Evolutionary conservation across 2,113 vertebrate genomes (phyloP).

Genomic region (Tyrannus savana): DNA sequence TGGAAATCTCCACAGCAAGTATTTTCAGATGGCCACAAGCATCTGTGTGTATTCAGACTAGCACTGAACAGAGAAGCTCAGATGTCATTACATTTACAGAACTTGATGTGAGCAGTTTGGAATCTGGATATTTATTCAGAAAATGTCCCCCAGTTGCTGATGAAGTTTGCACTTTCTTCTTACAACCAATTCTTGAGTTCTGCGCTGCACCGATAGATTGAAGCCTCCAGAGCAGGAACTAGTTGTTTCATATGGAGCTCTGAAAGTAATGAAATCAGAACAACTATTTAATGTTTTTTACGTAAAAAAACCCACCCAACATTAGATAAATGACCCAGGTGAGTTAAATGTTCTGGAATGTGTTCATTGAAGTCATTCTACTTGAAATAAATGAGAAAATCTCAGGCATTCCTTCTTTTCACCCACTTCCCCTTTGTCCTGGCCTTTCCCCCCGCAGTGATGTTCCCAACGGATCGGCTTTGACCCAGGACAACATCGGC

Average conservation of each 20-base stretch:
- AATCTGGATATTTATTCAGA: not conserved
- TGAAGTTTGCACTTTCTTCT: not conserved
- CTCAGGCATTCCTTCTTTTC: not conserved
- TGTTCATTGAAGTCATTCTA: not conserved
- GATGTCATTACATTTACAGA: not conserved
- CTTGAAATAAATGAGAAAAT: not conserved
- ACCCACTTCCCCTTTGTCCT: not conserved
- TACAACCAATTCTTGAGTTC: not conserved
- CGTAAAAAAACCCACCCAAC: not conserved
- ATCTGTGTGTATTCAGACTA: not conserved
- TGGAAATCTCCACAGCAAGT: not conserved
- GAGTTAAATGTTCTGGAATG: not conserved
- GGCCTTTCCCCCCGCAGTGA: slow-evolving; percentile 75
- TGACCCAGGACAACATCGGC: slow-evolving; percentile 86
- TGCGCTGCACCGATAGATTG: not conserved
- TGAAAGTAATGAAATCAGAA: not conserved
- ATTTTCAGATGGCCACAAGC: not conserved
- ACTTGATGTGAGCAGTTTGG: not conserved
- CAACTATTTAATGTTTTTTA: not conserved
- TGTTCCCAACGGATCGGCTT: slow-evolving; percentile 89
- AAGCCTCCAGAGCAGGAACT: not conserved
- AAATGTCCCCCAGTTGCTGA: not conserved
- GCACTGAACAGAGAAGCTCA: not conserved
- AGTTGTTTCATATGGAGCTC: not conserved
- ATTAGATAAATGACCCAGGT: not conserved